Evolutionary conservation across 2,113 vertebrate species (phyloP).

Genomic region (Psittacus erithacus): DNA sequence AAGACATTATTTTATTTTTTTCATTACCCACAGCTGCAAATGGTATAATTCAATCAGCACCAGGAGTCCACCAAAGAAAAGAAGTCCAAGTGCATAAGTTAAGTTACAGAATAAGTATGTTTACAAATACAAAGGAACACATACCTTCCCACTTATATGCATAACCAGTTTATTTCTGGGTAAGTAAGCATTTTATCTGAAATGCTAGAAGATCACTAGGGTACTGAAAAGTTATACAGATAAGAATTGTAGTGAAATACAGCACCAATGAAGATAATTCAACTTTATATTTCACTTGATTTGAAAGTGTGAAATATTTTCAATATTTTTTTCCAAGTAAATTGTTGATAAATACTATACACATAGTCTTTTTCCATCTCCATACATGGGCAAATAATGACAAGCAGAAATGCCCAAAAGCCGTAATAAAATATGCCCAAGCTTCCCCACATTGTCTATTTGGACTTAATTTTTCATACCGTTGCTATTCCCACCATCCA

Average conservation of each 20-base stretch:
- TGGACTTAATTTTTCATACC: neutral
- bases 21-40: neutral
- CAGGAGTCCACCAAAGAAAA: neutral
- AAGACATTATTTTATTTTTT: neutral
- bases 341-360: neutral
- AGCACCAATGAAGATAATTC: neutral
- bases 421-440: neutral
- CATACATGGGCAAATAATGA: neutral
- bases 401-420: conserved; percentile 1
- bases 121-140: neutral
- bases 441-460: neutral
- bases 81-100: neutral
- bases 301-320: neutral
- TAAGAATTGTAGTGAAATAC: neutral
- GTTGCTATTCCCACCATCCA: neutral
- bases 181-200: neutral
- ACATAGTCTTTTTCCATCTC: neutral
- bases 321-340: neutral
- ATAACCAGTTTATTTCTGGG: neutral
- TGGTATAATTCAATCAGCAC: neutral
- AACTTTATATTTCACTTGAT: neutral
- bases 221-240: neutral
- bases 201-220: neutral
- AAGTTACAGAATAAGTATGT: neutral
- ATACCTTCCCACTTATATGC: neutral